Evolutionary conservation across 2,888 invertebrate species (phyloP).

Genomic region (Criorhina ranunculi): DNA sequence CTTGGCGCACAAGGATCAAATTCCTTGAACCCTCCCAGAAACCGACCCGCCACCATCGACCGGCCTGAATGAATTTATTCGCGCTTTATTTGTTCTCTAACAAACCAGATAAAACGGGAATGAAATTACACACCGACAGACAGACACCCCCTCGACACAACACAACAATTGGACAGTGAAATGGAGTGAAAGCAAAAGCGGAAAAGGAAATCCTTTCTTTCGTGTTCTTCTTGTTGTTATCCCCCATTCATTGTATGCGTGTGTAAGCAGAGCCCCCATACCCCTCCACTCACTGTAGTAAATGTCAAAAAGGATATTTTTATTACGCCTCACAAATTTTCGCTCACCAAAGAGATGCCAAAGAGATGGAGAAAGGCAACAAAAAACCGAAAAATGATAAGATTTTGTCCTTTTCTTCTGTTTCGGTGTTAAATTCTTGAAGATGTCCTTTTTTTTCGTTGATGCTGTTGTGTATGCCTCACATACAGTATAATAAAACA

Average conservation of each 20-base stretch:
- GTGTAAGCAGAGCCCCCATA: slow-evolving; percentile 17
- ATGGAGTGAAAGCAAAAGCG: slow-evolving; percentile 7
- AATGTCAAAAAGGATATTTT: slow-evolving; percentile 63
- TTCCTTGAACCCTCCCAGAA: not conserved
- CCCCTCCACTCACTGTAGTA: slow-evolving; percentile 41
- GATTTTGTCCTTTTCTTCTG: slow-evolving; percentile 31
- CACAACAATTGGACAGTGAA: slow-evolving; percentile 43
- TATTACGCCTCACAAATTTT: slow-evolving; percentile 51
- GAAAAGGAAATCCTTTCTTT: slow-evolving; percentile 34
- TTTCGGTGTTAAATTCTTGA: slow-evolving; percentile 59
- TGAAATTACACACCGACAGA: slow-evolving; percentile 28
- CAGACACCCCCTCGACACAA: not conserved
- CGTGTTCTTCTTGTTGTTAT: no score
- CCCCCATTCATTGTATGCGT: not conserved
- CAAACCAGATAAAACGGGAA: slow-evolving; percentile 52
- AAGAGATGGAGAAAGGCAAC: not conserved
- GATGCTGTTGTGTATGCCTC: not conserved
- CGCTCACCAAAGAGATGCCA: not conserved
- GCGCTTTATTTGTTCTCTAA: slow-evolving; percentile 51
- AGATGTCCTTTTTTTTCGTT: slow-evolving; percentile 39
- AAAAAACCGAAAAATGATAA: slow-evolving; percentile 47
- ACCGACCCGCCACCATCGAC: no score
- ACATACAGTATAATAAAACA: slow-evolving; percentile 45
- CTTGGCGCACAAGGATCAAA: slow-evolving; percentile 16
- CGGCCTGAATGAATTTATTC: slow-evolving; percentile 20